These are phyloP conservation scores for Griposia aprilina DNA, from an alignment of 2,888 invertebrate species.

Conservation along the genomic window DNA sequence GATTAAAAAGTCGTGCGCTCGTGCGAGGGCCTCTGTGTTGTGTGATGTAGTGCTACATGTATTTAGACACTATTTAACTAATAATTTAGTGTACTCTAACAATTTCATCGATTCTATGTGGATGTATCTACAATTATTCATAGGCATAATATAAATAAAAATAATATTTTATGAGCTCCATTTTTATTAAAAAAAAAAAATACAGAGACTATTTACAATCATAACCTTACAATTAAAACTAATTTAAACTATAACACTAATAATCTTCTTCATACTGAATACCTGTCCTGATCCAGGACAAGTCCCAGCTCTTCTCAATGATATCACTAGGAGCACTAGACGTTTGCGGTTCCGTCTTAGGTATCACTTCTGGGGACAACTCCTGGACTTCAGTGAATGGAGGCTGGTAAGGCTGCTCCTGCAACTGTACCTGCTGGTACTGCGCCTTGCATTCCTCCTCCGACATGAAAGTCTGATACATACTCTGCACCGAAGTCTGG, in stretches of 20 bases:
- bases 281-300: slow-evolving; percentile 79
- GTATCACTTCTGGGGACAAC: slow-evolving; percentile 54
- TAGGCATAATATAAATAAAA: not conserved
- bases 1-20: no score
- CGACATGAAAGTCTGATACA: slow-evolving; percentile 65
- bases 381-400: slow-evolving; percentile 63
- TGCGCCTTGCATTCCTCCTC: slow-evolving; percentile 66
- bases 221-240: slow-evolving; percentile 10
- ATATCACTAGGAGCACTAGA: slow-evolving; percentile 57
- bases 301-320: slow-evolving; percentile 75
- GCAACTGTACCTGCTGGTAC: slow-evolving; percentile 67
- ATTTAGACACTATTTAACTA: not conserved
- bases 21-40: not conserved
- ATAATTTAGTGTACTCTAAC: not conserved
- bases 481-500: slow-evolving; percentile 46
- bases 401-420: slow-evolving; percentile 67
- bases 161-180: slow-evolving; percentile 9
- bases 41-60: not conserved
- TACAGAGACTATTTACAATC: slow-evolving; percentile 38
- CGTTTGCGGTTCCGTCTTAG: slow-evolving; percentile 53
- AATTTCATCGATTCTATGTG: not conserved
- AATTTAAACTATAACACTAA: slow-evolving; percentile 42
- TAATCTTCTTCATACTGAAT: slow-evolving; percentile 76
- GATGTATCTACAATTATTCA: not conserved
- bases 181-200: slow-evolving; percentile 23